Evolutionary conservation across 1,140 invertebrate species (phyloP), one percentile per base, ranked within the genome.

Genomic region (Leptinotarsa undecemlineata): DNA sequence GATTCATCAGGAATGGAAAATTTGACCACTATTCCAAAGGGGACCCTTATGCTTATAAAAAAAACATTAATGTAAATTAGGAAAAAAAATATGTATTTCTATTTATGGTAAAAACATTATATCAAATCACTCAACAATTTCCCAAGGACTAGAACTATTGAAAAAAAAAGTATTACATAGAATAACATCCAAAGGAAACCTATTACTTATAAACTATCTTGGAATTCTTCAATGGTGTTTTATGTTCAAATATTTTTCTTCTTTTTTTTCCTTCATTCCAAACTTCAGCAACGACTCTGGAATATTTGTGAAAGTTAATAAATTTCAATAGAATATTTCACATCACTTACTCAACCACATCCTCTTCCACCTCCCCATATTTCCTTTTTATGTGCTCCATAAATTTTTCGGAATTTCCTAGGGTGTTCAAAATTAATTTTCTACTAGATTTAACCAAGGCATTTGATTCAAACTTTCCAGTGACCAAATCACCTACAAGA

Each of bases 401-500:
- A 42, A 76, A 77, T 17, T 74, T 64, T 23, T 70, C 57, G 17
- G 64, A 62, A 19, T 74, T 73, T 21, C 64, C 26, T 48, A 78
- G 76, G 8, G 77, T 66, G 70, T 78, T 77, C 71, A 75, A 66
- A 57, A 78, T 71, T 60, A 76, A 67, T 47, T 73, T 73, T 20
- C 72, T 20, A 20, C 71, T 72, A 14, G 33, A 23, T 42, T 23
- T 71, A 51, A 72, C 21, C 17, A 76, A 26, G 8, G 13, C 11
- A 19, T 71, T 62, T 61, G n/a, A 47, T 20, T 79, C 68, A 76
- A 79, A 80, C 61, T 74, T 76, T 62, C 76, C 72, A 19, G 79
- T 79, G 60, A 74, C 72, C 42, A 77, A 74, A 62, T 77, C 76
- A 74, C 17, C 76, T 77, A 68, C 63, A 72, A 78, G 26, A 17